A percentile compares a stretch with the other conserved stretches of the same genome.
Evolutionary conservation across 2,797 vertebrate species (phyloP).

Genomic region (Sebastes matsubarae): DNA sequence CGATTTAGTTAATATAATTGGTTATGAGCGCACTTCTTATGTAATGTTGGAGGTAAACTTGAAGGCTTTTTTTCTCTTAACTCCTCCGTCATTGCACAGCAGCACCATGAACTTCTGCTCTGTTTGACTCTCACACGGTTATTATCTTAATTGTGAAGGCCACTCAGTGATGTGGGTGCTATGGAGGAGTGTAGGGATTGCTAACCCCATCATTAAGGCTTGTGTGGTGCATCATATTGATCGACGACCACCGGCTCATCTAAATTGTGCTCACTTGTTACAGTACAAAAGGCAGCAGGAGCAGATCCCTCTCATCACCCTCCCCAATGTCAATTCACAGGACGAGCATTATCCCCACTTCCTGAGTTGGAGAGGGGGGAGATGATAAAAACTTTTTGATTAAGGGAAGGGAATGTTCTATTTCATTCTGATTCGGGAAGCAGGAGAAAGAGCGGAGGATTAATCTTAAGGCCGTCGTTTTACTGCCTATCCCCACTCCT

Average conservation of each 20-base stretch:
- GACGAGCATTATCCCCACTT: conserved; percentile 74
- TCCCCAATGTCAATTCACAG: conserved; percentile 72
- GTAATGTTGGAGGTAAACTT: background rate
- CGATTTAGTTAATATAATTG: background rate
- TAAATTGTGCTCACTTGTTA: conserved; percentile 71
- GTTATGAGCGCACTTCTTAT: background rate
- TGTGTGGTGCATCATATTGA: conserved; percentile 58
- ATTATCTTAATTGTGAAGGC: conserved; percentile 64
- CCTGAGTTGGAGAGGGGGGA: conserved; percentile 45
- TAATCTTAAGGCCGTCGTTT: conserved; percentile 86
- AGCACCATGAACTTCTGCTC: conserved; percentile 34
- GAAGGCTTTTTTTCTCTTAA: background rate
- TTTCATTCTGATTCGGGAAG: conserved; percentile 82
- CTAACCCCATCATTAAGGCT: conserved; percentile 62
- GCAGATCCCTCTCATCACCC: conserved; percentile 69
- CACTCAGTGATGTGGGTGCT: conserved; percentile 32
- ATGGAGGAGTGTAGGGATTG: conserved; percentile 36
- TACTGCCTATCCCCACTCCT: conserved; percentile 81
- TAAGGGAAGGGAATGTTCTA: conserved; percentile 81
- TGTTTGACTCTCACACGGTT: conserved; percentile 37
- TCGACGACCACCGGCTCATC: conserved; percentile 61
- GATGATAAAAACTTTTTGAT: conserved; percentile 86
- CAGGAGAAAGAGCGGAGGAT: conserved; percentile 77
- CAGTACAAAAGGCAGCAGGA: conserved; percentile 74
- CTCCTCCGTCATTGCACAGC: background rate